Percentiles rank a stretch among this genome's conserved stretches.
Conservation (phyloP, 2,113 vertebrate genomes). For the Cygnus atratus region DNA sequence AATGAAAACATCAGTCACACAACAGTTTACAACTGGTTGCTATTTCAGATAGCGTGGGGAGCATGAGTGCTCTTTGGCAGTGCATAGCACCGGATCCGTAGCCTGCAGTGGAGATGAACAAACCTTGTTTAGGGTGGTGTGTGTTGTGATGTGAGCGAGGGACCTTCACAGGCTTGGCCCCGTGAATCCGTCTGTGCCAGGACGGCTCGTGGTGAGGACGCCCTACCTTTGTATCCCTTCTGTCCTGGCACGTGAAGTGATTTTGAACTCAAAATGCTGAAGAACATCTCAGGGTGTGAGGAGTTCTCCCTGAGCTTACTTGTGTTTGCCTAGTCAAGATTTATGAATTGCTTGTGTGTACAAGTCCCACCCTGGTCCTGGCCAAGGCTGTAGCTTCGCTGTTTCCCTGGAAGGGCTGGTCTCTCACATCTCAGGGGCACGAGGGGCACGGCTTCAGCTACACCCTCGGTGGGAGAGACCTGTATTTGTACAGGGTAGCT, state of each 20-base stretch:
- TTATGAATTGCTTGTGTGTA: neutral
- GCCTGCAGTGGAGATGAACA: neutral
- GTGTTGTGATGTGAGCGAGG: fast-evolving
- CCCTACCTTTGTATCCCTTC: neutral
- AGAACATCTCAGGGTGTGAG: neutral
- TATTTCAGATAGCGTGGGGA: neutral
- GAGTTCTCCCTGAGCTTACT: neutral
- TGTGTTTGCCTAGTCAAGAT: neutral
- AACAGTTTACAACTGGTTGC: neutral
- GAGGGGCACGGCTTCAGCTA: neutral
- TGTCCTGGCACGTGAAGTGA: neutral
- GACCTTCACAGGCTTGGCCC: neutral
- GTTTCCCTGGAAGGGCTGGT: neutral
- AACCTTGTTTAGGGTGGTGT: too few species aligned
- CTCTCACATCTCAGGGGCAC: neutral
- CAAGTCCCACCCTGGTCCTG: neutral
- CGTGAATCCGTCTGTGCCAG: fast-evolving
- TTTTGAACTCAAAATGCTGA: neutral
- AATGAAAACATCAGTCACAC: neutral
- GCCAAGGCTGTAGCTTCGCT: neutral
- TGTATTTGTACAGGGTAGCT: neutral
- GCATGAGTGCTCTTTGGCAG: neutral
- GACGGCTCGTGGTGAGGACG: neutral
- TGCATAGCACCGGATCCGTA: neutral
- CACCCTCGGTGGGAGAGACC: neutral